Evolutionary conservation across 2,888 invertebrate genomes (phyloP).

Genomic region (Dorcus parallelipipedus): DNA sequence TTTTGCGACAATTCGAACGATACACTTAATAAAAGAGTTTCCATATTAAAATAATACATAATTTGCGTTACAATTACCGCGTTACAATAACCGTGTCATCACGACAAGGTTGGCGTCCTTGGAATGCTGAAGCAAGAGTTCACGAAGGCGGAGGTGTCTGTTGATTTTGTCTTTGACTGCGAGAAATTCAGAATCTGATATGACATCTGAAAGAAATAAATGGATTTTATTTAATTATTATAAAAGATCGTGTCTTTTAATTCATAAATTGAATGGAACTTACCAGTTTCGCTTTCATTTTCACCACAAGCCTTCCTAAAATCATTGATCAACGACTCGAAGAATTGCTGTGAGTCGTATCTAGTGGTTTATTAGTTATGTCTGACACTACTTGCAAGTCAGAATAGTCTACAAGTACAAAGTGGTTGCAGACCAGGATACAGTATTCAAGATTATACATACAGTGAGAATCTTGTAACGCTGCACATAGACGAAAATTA

Average conservation of each 20-base stretch:
- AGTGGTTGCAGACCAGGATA: too few relatives aligned
- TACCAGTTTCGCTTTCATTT: not conserved
- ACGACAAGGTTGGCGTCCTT: slow-evolving; percentile 81
- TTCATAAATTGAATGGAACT: not conserved
- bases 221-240: not conserved
- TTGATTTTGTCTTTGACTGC: slow-evolving; percentile 84
- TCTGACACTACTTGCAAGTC: slow-evolving; percentile 90
- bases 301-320: slow-evolving; percentile 54
- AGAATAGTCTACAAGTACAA: slow-evolving; percentile 76
- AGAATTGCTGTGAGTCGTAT: slow-evolving; percentile 74
- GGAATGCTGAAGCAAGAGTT: slow-evolving; percentile 80
- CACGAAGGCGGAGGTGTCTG: slow-evolving; percentile 84
- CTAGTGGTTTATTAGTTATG: slow-evolving; percentile 81
- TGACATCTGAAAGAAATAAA: slow-evolving; percentile 51
- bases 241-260: too few relatives aligned
- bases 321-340: slow-evolving; percentile 73
- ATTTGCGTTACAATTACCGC: too few relatives aligned
- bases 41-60: too few relatives aligned
- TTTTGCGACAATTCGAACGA: too few relatives aligned
- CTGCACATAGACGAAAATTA: too few relatives aligned
- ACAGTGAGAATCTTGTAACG: too few relatives aligned
- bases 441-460: too few relatives aligned
- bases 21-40: too few relatives aligned
- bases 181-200: slow-evolving; percentile 76
- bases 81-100: too few relatives aligned